Evolutionary conservation across 2,797 vertebrate species (phyloP).

Genomic region (Miichthys miiuy): DNA sequence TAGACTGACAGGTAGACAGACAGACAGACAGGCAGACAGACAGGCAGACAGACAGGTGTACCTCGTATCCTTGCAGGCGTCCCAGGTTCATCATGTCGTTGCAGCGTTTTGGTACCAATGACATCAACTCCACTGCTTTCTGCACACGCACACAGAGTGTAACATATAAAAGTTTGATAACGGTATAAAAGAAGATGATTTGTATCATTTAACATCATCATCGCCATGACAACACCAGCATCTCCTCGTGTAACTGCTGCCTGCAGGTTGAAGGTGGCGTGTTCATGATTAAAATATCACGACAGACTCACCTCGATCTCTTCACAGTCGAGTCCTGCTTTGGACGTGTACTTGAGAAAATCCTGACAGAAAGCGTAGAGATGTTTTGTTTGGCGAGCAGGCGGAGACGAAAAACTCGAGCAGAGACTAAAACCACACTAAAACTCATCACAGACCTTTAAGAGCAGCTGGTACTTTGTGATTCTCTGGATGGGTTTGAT

Average conservation of each 20-base stretch:
- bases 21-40: not conserved
- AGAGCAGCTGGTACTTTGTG: slow-evolving; percentile 97
- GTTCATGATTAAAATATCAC: no score
- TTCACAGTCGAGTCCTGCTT: slow-evolving; percentile 93
- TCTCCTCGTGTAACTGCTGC: no score
- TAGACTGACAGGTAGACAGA: no score
- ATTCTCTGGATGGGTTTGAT: slow-evolving; percentile 99
- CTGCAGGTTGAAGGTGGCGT: no score
- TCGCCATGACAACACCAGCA: no score
- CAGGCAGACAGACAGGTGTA: slow-evolving; percentile 26
- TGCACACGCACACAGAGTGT: slow-evolving; percentile 65
- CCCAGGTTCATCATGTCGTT: slow-evolving; percentile 99
- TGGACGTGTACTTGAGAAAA: slow-evolving; percentile 95
- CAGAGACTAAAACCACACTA: no score
- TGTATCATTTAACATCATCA: no score
- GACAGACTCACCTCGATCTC: slow-evolving; percentile 89
- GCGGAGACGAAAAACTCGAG: not conserved
- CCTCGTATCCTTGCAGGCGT: slow-evolving; percentile 97
- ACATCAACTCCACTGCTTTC: slow-evolving; percentile 98
- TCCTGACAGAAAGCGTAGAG: slow-evolving; percentile 79
- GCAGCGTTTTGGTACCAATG: slow-evolving; percentile 97
- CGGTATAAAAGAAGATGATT: no score
- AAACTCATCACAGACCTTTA: slow-evolving; percentile 87
- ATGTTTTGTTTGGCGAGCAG: not conserved
- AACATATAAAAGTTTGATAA: no score